Base-by-base conservation (phyloP, 1,140 invertebrate genomes). In the Oreohelix idahoensis region DNA sequence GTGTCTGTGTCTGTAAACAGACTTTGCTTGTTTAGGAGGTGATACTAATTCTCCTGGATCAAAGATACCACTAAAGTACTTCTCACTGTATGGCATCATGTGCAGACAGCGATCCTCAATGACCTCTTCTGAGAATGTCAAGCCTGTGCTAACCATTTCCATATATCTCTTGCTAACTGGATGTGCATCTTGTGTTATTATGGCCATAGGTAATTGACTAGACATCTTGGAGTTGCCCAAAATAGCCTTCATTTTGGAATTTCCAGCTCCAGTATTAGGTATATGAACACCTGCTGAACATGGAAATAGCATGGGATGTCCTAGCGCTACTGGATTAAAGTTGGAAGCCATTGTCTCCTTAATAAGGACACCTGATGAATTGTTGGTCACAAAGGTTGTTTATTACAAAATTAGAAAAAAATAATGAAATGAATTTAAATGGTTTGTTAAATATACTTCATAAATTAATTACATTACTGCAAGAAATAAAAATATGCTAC, bases 41-140 rank as follows among this genome's bases (percentile, higher is more conserved):
- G 80, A 38, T 10, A 90, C 81, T 77, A 89, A 75, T 79, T 85
- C 85, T 77, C 87, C 85, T 36, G 86, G 38, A 58, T 88, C 81
- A 74, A 92, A 83, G 32, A 88, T 89, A 84, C 90, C 89, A 79
- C 82, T 84, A 74, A 91, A 87, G 75, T 91, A 92, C 78, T 92
- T 92, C 36, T 86, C 84, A 86, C 89, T 88, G 86, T 92, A 92
- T 36, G 91, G 91, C 63, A 92, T 73, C 83, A 89, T 88, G 84
- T 90, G 88, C 81, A 91, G 90, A 74, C 90, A 91, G 73, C 89
- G 79, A n/a, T 92, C 91, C 74, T 86, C 85, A 20, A 92, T 89
- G 58, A 92, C 91, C 83, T 90, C 89, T 84, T 92, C 89, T 32
- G 83, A 86, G 87, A 92, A 92, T 15, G 38, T 45, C 20, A 92